phyloP scores from a whole-genome alignment of 2,888 invertebrate genomes.

The Drosophila kuntzei region DNA sequence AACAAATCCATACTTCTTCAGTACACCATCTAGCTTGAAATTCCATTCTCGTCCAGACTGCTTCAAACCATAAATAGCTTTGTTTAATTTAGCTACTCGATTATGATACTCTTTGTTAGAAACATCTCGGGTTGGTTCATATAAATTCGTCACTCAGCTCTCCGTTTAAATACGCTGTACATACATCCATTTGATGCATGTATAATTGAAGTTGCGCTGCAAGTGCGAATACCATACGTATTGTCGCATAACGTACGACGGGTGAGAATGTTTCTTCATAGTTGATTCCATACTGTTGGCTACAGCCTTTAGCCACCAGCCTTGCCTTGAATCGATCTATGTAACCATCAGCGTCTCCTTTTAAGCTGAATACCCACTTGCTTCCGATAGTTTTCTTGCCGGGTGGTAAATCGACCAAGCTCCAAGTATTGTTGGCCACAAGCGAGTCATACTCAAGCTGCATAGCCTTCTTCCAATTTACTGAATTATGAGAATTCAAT shows the following conservation, averaged over 20 bases:
- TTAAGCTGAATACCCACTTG: slow-evolving; percentile 10
- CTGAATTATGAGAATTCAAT: neutral
- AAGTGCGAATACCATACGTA: slow-evolving; percentile 49
- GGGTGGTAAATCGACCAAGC: slow-evolving; percentile 1
- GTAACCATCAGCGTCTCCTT: slow-evolving; percentile 17
- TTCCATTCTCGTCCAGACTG: slow-evolving; percentile 19
- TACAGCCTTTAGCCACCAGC: slow-evolving; percentile 46
- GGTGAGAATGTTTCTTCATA: slow-evolving; percentile 53
- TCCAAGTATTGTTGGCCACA: slow-evolving; percentile 1
- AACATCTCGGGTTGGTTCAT: slow-evolving; percentile 39
- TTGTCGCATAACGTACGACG: slow-evolving; percentile 48
- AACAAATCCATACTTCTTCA: slow-evolving; percentile 48
- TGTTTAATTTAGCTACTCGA: slow-evolving; percentile 46
- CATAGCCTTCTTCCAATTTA: slow-evolving; percentile 9
- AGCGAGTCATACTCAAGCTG: slow-evolving; percentile 4
- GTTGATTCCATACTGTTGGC: slow-evolving; percentile 44
- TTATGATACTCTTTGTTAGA: slow-evolving; percentile 33
- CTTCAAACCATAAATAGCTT: slow-evolving; percentile 25
- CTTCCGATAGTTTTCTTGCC: slow-evolving; percentile 14
- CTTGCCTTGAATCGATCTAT: slow-evolving; percentile 39
- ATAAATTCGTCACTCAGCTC: neutral
- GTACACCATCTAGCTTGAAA: slow-evolving; percentile 1
- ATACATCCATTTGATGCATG: slow-evolving; percentile 36
- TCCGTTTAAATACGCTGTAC: slow-evolving; percentile 5
- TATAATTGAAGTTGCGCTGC: slow-evolving; percentile 36